Evolutionary conservation across 2,888 invertebrate species (phyloP), one percentile per base, ranked within the genome.

Genomic region (Automeris io): DNA sequence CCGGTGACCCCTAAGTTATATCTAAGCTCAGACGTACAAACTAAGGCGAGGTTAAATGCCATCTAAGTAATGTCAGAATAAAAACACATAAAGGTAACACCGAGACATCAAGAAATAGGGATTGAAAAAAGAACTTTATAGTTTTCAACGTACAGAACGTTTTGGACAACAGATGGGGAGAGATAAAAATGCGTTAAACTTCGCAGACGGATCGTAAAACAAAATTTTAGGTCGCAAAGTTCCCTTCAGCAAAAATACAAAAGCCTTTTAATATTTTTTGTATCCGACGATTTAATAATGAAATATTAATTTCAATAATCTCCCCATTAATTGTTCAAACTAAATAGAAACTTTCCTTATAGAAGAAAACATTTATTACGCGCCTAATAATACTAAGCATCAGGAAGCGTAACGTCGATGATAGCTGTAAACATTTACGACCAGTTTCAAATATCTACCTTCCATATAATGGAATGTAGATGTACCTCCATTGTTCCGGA

Each of bases 331-430:
- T 67, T 74, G 70, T 71, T 55, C 61, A 65, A 64, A 63, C 64
- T 61, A 68, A 62, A 61, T 67, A 56, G 60, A 71, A 70, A 63
- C 61, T 61, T 67, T 71, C 67, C 63, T 61, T 70, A 59, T 58
- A 76, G 73, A 83, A 83, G 74, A 78, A 78, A 77, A 86, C 86
- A 86, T 85, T 76, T 78, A 86, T 86, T 86, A 86, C 83, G 77
- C 80, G 86, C 85, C 86, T 85, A 86, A 70, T 70, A 73, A 70
- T 85, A 86, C 82, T 78, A 85, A 86, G 85, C 83, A 61, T 75
- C 76, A 71, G 78, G 71, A 85, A 86, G 83, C 85, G 57, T 58
- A 48, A 82, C 81, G 80, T 81, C 71, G 78, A 81, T 78, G 74
- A 76, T 71, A 82, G 77, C 77, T 70, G 70, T 76, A 69, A 75